Percentiles rank a stretch among this genome's conserved stretches.
phyloP scores from a whole-genome alignment of 2,797 vertebrate species.

The Melanotaenia parkinsoni region DNA sequence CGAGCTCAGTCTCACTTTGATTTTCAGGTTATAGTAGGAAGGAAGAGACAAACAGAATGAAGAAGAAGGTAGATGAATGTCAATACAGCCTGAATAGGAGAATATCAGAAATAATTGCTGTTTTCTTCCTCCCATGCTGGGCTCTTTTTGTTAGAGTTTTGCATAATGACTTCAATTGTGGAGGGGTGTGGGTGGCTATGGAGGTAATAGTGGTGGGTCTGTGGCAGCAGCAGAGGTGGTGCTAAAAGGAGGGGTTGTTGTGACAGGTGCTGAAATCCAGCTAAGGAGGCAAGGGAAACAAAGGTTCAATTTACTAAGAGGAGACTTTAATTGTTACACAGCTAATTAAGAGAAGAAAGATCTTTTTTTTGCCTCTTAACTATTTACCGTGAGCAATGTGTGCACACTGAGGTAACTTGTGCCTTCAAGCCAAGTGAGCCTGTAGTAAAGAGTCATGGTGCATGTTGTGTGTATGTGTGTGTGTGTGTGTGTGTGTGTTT shows the following conservation, averaged over 20 bases:
- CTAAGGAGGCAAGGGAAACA: conserved; percentile 92
- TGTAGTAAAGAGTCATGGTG: conserved; percentile 33
- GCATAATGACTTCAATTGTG: conserved; percentile 95
- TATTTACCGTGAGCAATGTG: conserved; percentile 92
- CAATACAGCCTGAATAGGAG: conserved; percentile 97
- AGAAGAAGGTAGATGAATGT: conserved; percentile 84
- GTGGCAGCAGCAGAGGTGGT: conserved; percentile 60
- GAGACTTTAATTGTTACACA: conserved; percentile 99
- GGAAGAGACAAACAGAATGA: conserved; percentile 41
- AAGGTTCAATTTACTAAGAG: conserved; percentile 99
- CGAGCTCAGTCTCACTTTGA: conserved; percentile 36
- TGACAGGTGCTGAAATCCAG: conserved; percentile 99
- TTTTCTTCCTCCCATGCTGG: conserved; percentile 94
- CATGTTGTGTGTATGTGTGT: conserved; percentile 9
- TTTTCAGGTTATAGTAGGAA: conserved; percentile 54
- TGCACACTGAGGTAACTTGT: conserved; percentile 93
- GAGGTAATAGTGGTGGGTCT: conserved; percentile 67
- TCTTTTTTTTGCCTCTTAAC: conserved; percentile 92
- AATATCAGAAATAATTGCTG: conserved; percentile 99
- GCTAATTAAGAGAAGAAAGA: conserved; percentile 95
- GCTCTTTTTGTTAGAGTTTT: conserved; percentile 95
- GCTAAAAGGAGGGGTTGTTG: conserved; percentile 87
- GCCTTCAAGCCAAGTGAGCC: conserved; percentile 89
- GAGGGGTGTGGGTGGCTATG: conserved; percentile 29
- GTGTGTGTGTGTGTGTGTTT: conserved; percentile 19